Base-by-base conservation (phyloP, 2,113 vertebrate species). In the Blennius ocellaris region DNA sequence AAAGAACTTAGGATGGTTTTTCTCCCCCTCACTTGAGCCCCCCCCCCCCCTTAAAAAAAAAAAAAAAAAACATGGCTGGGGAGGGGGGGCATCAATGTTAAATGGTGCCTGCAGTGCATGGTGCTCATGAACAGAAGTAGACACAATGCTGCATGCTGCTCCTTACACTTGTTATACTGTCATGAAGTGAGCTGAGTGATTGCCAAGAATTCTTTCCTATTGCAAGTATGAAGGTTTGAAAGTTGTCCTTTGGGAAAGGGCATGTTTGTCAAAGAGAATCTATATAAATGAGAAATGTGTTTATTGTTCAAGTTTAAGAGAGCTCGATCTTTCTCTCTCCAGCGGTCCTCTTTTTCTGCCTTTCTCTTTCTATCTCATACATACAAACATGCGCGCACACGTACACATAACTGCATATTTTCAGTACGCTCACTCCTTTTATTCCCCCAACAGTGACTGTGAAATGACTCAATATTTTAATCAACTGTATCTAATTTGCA, bases 401-500 rank as follows among this genome's bases (percentile, higher is more conserved):
- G 21, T 30, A 53, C 69, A 67, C 58, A 63, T 69, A 51, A 41
- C 17, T 56, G 72, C 65, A 69, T 79, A 83, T 88, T 86, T 80
- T 63, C 74, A 87, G 73, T 57, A 69, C 80, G 77, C 59, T 8
- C 78, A 62, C 70, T 90, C 69, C 65, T 87, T 92, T 92, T 92
- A 89, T 93, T 93, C 85, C 90, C 81, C 73, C 80, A 89, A 83
- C 87, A 88, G 73, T 84, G 79, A 84, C 89, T 91, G 90, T 90
- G 87, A 91, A 92, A 93, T 89, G 80, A 90, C 84, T 92, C 85
- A 83, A 89, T 91, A 90, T 92, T 90, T 89, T 90, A 93, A 93
- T 92, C 89, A 92, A 90, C 84, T 87, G 89, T 91, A 91, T 92
- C 85, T 94, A 90, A 93, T 93, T 94, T 91, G 87, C 91, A 89